phyloP scores from a whole-genome alignment of 2,888 invertebrate species.

The Ennomos quercinarius region DNA sequence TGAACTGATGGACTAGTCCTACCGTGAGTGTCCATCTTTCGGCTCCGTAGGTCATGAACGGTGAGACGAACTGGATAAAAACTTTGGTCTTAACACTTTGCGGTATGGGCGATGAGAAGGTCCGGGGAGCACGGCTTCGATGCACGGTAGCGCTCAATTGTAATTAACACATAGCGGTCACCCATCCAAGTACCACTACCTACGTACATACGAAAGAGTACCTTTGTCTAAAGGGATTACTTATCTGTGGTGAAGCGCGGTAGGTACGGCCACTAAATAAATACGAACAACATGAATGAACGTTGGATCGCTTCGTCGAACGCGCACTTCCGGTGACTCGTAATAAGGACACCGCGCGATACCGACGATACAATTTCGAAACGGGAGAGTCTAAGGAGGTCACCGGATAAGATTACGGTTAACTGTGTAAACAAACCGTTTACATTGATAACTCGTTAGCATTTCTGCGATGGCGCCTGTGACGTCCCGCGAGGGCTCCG shows the following conservation, averaged over 20 bases:
- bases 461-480: conserved; percentile 81
- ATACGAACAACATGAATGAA: conserved; percentile 79
- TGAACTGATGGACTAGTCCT: no score
- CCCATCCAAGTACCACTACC: no score
- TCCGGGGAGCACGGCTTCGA: no score
- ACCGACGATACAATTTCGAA: conserved; percentile 81
- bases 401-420: conserved; percentile 85
- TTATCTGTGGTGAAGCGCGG: conserved; percentile 55
- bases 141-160: no score
- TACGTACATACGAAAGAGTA: background rate
- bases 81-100: no score
- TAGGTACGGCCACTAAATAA: conserved; percentile 72
- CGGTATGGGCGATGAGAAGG: no score
- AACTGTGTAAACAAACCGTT: conserved; percentile 84
- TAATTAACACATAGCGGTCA: no score
- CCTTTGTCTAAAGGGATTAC: conserved; percentile 45
- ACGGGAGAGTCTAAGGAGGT: conserved; percentile 84
- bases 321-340: conserved; percentile 76
- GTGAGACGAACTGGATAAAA: no score
- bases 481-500: conserved; percentile 61
- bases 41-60: no score
- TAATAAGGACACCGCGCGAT: conserved; percentile 79
- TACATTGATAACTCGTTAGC: conserved; percentile 82
- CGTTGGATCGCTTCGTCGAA: conserved; percentile 68
- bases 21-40: no score